Percentiles rank a stretch among this genome's conserved stretches.
phyloP scores from a whole-genome alignment of 2,797 vertebrate genomes.

The Balearica regulorum region DNA sequence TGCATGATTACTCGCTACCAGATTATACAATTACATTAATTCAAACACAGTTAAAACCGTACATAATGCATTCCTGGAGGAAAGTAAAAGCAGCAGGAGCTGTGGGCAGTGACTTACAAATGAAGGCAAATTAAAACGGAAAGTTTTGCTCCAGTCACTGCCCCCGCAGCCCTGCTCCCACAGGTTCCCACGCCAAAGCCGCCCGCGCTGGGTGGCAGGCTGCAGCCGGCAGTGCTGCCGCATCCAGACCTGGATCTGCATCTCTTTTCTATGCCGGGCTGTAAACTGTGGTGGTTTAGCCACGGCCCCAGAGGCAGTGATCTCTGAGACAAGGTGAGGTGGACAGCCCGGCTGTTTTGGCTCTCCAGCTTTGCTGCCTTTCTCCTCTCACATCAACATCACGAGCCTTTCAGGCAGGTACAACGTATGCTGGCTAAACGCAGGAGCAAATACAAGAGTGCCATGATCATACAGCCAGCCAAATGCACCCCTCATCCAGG shows the following conservation, averaged over 20 bases:
- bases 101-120: background rate
- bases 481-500: background rate
- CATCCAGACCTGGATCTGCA: background rate
- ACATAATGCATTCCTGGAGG: background rate
- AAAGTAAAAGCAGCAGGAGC: slow-evolving; percentile 27
- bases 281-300: background rate
- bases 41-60: background rate
- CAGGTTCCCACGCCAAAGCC: background rate
- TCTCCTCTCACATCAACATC: background rate
- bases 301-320: background rate
- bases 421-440: rapidly evolving
- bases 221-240: background rate
- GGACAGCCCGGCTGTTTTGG: background rate
- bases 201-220: rapidly evolving
- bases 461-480: background rate
- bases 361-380: background rate
- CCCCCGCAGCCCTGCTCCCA: background rate
- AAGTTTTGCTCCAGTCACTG: background rate
- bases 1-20: background rate
- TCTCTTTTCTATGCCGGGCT: background rate
- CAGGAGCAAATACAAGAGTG: background rate
- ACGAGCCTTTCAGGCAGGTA: background rate
- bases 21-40: background rate
- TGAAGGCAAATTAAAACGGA: background rate
- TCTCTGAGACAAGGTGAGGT: background rate